These are phyloP conservation scores for Lycia hirtaria DNA, from an alignment of 2,888 invertebrate species.

Conservation along the genomic window DNA sequence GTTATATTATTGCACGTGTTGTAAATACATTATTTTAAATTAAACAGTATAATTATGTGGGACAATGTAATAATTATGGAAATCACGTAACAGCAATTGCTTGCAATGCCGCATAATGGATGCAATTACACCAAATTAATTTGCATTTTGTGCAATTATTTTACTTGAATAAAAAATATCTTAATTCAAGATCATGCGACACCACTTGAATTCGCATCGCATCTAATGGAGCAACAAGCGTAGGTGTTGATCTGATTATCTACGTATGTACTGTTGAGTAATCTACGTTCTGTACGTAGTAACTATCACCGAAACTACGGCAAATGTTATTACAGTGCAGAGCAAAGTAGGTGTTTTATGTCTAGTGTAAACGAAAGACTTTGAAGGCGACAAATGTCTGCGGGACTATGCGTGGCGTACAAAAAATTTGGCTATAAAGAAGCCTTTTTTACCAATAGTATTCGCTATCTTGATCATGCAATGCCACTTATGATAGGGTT, in stretches of 20 bases:
- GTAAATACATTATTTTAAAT: neutral
- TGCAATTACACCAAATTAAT: conserved; percentile 11
- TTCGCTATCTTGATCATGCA: too few species aligned
- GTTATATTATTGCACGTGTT: too few species aligned
- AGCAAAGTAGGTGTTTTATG: neutral
- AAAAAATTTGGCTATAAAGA: neutral
- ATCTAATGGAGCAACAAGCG: conserved; percentile 27
- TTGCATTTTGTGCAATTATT: conserved; percentile 10
- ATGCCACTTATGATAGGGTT: too few species aligned
- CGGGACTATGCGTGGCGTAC: neutral
- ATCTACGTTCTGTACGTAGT: neutral
- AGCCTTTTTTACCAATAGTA: too few species aligned
- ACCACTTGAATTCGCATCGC: conserved; percentile 20
- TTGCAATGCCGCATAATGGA: conserved; percentile 4
- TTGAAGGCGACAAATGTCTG: neutral
- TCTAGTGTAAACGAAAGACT: neutral
- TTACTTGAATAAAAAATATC: neutral
- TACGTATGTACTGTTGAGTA: conserved; percentile 9
- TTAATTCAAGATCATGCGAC: neutral
- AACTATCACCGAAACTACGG: conserved; percentile 9
- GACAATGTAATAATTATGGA: conserved; percentile 3
- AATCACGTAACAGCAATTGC: neutral
- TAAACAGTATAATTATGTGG: neutral
- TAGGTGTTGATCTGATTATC: conserved; percentile 27
- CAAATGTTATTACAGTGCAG: conserved; percentile 6